Evolutionary conservation across 1,140 invertebrate species (phyloP).

Genomic region (Drosophila saltans): DNA sequence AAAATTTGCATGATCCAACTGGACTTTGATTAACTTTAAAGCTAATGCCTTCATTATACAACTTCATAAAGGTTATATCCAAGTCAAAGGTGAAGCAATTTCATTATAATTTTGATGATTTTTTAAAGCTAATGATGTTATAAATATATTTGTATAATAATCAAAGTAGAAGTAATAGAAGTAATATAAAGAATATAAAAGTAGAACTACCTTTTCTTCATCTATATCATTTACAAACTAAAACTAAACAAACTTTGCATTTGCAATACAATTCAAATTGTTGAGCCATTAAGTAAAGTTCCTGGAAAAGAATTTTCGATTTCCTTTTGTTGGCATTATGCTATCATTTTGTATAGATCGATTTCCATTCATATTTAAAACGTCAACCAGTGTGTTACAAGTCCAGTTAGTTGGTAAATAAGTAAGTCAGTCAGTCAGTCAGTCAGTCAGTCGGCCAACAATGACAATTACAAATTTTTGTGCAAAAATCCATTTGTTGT

Average conservation of each 20-base stretch:
- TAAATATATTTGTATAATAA: no score
- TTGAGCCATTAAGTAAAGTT: conserved; percentile 4
- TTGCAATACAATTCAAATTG: background rate
- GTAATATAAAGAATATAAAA: no score
- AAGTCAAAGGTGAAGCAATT: no score
- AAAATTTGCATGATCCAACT: no score
- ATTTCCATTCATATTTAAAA: conserved; percentile 16
- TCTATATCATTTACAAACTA: no score
- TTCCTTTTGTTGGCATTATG: conserved; percentile 11
- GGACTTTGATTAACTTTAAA: no score
- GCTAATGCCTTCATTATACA: no score
- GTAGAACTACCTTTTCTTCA: no score
- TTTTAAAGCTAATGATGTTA: no score
- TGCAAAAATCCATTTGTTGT: conserved; percentile 47
- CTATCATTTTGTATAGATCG: conserved; percentile 8
- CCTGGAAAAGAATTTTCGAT: conserved; percentile 8
- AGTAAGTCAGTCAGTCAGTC: conserved; percentile 1
- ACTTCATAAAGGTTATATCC: no score
- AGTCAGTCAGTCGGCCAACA: conserved; percentile 33
- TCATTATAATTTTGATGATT: no score
- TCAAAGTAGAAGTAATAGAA: no score
- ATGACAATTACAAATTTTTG: conserved; percentile 68
- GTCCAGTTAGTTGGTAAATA: background rate
- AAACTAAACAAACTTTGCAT: background rate
- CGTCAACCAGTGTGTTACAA: conserved; percentile 33